Conservation (phyloP, 2,888 invertebrate species). For the Perithous albicinctus region DNA sequence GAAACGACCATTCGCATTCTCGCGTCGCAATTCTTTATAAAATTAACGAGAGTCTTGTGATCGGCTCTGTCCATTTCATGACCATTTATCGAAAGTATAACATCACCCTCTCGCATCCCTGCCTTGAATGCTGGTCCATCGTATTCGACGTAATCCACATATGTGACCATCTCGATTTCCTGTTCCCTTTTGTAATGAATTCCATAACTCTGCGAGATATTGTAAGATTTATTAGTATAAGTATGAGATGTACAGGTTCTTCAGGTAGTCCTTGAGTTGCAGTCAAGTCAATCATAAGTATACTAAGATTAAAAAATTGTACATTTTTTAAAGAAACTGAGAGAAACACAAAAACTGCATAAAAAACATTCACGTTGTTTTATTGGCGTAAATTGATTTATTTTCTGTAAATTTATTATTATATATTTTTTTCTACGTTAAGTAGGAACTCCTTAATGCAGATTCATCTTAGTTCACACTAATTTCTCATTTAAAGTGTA, state of each 20-base stretch:
- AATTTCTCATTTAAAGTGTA: too few species aligned
- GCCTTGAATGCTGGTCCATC: conserved; percentile 96
- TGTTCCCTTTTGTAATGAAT: conserved; percentile 97
- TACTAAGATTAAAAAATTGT: too few species aligned
- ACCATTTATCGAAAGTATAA: conserved; percentile 98
- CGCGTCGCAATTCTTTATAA: conserved; percentile 95
- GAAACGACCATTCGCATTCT: conserved; percentile 98
- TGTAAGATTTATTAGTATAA: conserved; percentile 15
- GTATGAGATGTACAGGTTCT: neutral
- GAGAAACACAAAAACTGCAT: too few species aligned
- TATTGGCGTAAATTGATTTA: too few species aligned
- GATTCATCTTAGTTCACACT: too few species aligned
- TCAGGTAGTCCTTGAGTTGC: too few species aligned
- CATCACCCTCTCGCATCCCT: conserved; percentile 98
- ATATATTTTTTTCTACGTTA: too few species aligned
- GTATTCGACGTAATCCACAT: conserved; percentile 97
- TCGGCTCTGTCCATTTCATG: conserved; percentile 97
- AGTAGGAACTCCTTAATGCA: too few species aligned
- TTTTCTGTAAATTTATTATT: too few species aligned
- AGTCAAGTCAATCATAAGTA: too few species aligned
- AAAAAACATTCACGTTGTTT: too few species aligned
- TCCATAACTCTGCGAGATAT: conserved; percentile 92
- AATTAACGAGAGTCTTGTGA: conserved; percentile 96
- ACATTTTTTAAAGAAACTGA: too few species aligned
- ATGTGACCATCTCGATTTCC: conserved; percentile 98